Conservation (phyloP, 2,888 invertebrate genomes). For the Lapara coniferarum region DNA sequence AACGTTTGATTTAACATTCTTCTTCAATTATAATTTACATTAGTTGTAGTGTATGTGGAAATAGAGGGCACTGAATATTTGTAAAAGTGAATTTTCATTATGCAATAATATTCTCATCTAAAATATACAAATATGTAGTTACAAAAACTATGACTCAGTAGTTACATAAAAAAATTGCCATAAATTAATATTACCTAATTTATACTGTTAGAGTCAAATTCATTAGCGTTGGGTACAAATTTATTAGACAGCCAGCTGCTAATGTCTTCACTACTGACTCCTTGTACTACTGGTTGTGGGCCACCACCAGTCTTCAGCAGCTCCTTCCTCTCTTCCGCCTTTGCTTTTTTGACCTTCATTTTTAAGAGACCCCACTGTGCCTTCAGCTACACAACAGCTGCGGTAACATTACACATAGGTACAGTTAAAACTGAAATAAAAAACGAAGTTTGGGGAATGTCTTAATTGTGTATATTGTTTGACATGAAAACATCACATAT, state of each 20-base stretch:
- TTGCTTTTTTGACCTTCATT: not conserved
- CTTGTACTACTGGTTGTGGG: not conserved
- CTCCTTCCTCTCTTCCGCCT: not conserved
- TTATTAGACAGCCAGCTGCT: not conserved
- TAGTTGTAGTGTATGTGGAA: too few relatives aligned
- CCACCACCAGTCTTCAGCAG: not conserved
- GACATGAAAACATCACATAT: not conserved
- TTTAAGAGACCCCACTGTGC: too few relatives aligned
- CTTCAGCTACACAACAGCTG: not conserved
- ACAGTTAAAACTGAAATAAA: conserved; percentile 3
- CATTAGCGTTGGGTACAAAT: not conserved
- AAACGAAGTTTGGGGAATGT: not conserved
- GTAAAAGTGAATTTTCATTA: too few relatives aligned
- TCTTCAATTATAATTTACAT: too few relatives aligned
- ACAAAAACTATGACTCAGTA: too few relatives aligned
- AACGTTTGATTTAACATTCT: too few relatives aligned
- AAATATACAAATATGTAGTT: too few relatives aligned
- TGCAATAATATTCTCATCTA: too few relatives aligned
- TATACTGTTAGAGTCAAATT: not conserved
- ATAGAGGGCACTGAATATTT: too few relatives aligned
- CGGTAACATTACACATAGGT: not conserved
- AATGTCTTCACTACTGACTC: not conserved
- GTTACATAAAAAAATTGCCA: not conserved
- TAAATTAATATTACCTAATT: not conserved
- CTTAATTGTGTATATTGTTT: not conserved